Base-by-base conservation (phyloP, 2,113 vertebrate species). In the Passer domesticus region DNA sequence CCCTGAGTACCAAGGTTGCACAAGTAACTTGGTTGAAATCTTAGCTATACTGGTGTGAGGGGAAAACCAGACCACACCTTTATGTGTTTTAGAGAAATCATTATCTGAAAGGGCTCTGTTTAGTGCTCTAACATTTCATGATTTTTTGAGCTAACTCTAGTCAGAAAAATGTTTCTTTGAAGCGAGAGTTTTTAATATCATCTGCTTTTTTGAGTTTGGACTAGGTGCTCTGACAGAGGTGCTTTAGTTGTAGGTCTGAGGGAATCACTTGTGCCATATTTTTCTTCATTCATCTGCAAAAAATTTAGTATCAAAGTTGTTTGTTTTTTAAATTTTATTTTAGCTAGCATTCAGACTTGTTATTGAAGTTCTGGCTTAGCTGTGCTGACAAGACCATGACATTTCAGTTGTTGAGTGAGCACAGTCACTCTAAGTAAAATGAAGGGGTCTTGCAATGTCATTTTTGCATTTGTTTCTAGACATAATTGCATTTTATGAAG, bases 1-100 rank as follows among this genome's bases (percentile, higher is more conserved):
- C n/a, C 1, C 70, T 79, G 23, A 33, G 52, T 39, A 39, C 28
- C 21, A 39, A 0, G 0, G 2, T 62, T 22, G 15, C 39, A 72
- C 5, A 9, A 33, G 19, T 24, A n/a, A 35, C 44, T 53, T n/a
- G n/a, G 8, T 39, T 84, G 59, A 91, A 70, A 62, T 78, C 1
- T 2, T 25, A 68, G 49, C 17, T 75, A 13, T 0, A 27, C 2
- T 68, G 64, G 4, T 0, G 0, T 41, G 35, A 92, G 88, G 72
- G 56, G 83, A 67, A 93, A 74, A 62, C 7, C 52, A 86, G 31
- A 70, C 43, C 50, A 70, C 30, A 10, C 60, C 50, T 79, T 49
- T 14, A 7, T 46, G 31, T 85, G 5, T 47, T 87, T 68, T 27
- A 49, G 31, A 79, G 46, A 43, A 82, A n/a, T 56, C 8, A 8